These are phyloP conservation scores for Spilogale gracilis DNA, from an alignment of 2,113 vertebrate species.

Conservation along the genomic window DNA sequence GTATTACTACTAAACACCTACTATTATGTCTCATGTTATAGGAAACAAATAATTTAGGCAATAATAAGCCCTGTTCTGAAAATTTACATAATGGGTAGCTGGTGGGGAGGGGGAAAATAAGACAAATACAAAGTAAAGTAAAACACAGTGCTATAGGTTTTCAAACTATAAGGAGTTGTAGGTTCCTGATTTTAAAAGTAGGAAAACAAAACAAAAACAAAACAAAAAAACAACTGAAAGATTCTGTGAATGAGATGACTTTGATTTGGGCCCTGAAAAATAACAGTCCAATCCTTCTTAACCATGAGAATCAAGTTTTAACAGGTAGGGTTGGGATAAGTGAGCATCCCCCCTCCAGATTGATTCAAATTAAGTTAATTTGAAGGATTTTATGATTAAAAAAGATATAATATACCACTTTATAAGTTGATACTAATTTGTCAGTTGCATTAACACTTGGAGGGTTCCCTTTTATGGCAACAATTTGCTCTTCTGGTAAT, in stretches of 20 bases:
- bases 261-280: background rate
- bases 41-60: background rate
- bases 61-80: conserved; percentile 15
- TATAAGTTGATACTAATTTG: conserved; percentile 16
- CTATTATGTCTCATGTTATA: background rate
- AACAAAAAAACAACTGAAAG: background rate
- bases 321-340: background rate
- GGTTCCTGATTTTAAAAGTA: conserved; percentile 32
- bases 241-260: background rate
- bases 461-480: background rate
- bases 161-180: background rate
- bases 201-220: background rate
- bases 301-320: background rate
- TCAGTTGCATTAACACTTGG: background rate
- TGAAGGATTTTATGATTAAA: background rate
- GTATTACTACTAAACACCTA: background rate
- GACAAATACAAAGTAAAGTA: background rate
- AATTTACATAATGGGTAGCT: background rate
- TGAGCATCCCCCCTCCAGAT: background rate
- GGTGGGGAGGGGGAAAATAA: background rate
- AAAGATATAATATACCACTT: background rate
- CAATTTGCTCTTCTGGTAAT: background rate
- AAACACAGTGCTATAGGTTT: background rate
- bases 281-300: background rate
- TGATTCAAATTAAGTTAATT: conserved; percentile 9